Evolutionary conservation across 2,888 invertebrate genomes (phyloP).

Genomic region (Barypeithes pellucidus): DNA sequence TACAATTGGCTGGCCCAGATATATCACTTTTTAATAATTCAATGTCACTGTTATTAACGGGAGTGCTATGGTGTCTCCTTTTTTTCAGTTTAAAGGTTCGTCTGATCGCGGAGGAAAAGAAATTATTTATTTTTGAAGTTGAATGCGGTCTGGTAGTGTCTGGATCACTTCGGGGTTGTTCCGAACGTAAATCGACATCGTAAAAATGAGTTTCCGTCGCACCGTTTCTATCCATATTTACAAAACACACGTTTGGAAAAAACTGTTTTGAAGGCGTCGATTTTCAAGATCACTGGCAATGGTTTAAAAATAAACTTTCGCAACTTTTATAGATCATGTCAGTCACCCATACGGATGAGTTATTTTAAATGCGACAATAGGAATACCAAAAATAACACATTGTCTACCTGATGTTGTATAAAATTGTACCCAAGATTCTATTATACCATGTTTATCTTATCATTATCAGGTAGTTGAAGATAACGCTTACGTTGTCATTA

Average conservation of each 20-base stretch:
- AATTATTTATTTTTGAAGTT: slow-evolving; percentile 24
- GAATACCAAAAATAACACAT: background rate
- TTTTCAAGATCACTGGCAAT: slow-evolving; percentile 9
- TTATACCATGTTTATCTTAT: slow-evolving; percentile 15
- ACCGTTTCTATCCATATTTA: slow-evolving; percentile 32
- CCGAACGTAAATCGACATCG: slow-evolving; percentile 32
- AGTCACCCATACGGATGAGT: background rate
- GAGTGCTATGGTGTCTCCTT: slow-evolving; percentile 42
- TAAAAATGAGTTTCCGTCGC: slow-evolving; percentile 30
- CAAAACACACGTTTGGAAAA: background rate
- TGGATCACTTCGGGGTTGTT: background rate
- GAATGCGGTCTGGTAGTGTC: slow-evolving; percentile 16
- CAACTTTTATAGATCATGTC: slow-evolving; percentile 12
- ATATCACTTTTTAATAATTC: slow-evolving; percentile 50
- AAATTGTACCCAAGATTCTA: slow-evolving; percentile 10
- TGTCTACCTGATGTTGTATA: background rate
- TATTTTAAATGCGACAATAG: background rate
- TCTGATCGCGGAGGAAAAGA: slow-evolving; percentile 26
- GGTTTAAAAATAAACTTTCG: slow-evolving; percentile 9
- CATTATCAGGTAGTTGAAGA: slow-evolving; percentile 18
- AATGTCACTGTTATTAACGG: slow-evolving; percentile 21
- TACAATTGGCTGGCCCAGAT: slow-evolving; percentile 55
- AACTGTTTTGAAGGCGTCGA: background rate
- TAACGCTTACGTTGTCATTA: background rate
- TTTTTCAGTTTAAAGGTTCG: slow-evolving; percentile 37